Conservation (phyloP, 2,888 invertebrate genomes). For the Platycheirus albimanus region DNA sequence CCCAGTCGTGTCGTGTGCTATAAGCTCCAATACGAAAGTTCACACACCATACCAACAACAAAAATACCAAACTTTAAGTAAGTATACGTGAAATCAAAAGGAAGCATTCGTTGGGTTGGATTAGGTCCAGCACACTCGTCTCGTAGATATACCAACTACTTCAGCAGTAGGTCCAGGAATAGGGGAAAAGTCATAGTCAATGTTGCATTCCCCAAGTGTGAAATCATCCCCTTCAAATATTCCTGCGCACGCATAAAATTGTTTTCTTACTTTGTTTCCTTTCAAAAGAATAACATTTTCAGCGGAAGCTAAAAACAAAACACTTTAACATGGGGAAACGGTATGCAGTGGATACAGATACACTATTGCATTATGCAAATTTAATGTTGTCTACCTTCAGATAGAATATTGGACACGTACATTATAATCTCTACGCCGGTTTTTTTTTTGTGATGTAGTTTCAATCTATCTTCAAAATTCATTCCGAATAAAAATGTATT, state of each 20-base stretch:
- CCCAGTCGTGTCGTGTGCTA: constrained; percentile 37
- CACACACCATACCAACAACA: constrained; percentile 47
- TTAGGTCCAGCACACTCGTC: constrained; percentile 57
- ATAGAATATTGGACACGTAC: constrained; percentile 16
- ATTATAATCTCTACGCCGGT: neutral
- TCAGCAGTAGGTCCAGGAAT: constrained; percentile 54
- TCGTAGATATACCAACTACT: constrained; percentile 11
- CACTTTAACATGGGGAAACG: constrained; percentile 33
- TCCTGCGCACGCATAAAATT: constrained; percentile 75
- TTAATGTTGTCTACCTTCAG: neutral
- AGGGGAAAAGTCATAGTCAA: constrained; percentile 44
- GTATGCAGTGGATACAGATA: constrained; percentile 27
- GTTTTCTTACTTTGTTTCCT: neutral
- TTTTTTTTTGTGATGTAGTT: neutral
- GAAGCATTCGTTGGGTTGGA: constrained; percentile 55
- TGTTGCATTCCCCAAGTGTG: constrained; percentile 41
- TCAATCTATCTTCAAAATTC: constrained; percentile 25
- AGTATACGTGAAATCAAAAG: constrained; percentile 30
- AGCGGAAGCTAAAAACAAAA: constrained; percentile 46
- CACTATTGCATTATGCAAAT: constrained; percentile 64
- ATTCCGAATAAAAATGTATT: constrained; percentile 55
- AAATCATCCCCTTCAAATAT: constrained; percentile 65
- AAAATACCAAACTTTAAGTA: neutral
- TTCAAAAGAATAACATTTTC: constrained; percentile 7
- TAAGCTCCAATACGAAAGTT: constrained; percentile 52